Conservation (phyloP, 2,797 vertebrate species). For the Nasua narica region DNA sequence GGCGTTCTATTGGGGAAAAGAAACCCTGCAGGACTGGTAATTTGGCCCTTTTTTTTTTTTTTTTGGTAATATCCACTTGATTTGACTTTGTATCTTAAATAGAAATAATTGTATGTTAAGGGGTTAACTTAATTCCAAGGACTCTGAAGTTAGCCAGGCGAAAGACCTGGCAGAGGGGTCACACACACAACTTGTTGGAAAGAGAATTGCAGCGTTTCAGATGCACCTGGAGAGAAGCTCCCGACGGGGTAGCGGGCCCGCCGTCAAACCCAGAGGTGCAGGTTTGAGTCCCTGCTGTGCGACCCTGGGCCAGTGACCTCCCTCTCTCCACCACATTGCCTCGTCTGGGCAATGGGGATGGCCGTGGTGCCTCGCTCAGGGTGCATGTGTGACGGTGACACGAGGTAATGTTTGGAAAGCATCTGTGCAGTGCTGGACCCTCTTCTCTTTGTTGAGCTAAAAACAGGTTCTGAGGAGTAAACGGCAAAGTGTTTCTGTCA, state of each 20-base stretch:
- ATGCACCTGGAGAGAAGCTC: neutral
- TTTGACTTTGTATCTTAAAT: neutral
- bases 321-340: too few relatives aligned
- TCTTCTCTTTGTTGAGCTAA: neutral
- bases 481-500: neutral
- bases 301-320: neutral
- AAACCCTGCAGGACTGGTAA: neutral
- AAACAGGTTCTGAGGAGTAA: neutral
- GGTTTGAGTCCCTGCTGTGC: neutral
- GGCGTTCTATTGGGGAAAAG: neutral
- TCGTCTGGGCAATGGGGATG: neutral
- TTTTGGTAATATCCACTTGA: neutral
- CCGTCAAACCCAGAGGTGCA: neutral
- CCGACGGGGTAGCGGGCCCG: rapidly evolving
- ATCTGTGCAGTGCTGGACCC: neutral
- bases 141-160: neutral
- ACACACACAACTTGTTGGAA: neutral
- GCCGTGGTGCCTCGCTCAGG: too few relatives aligned
- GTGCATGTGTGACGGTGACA: neutral
- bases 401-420: neutral
- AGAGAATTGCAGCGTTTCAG: neutral
- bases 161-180: neutral
- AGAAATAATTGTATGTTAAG: neutral
- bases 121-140: neutral
- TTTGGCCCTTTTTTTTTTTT: neutral